phyloP scores from a whole-genome alignment of 2,113 vertebrate genomes.

The Bufo gargarizans region DNA sequence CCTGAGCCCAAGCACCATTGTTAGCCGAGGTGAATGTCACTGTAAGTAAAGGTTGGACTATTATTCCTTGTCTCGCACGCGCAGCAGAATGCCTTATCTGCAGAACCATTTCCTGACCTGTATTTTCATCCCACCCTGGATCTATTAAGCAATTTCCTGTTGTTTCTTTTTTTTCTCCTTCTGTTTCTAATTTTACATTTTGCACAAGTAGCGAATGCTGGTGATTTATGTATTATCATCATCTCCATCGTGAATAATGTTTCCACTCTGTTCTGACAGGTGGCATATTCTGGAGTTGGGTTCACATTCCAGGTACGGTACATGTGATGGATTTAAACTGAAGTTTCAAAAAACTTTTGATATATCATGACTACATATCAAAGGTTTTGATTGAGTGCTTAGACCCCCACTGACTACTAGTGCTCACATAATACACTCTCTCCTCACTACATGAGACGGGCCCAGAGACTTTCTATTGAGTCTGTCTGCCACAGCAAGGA shows the following conservation, averaged over 20 bases:
- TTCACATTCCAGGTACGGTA: background rate
- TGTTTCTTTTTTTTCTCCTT: slow-evolving; percentile 36
- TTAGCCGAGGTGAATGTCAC: background rate
- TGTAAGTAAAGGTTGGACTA: background rate
- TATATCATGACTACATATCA: too few species aligned
- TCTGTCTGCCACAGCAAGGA: too few species aligned
- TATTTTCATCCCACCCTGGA: slow-evolving; percentile 51
- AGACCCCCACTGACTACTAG: too few species aligned
- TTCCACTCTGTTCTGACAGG: background rate
- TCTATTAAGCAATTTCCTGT: slow-evolving; percentile 51
- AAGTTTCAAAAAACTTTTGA: too few species aligned
- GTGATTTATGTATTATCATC: background rate
- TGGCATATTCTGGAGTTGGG: background rate
- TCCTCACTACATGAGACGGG: too few species aligned
- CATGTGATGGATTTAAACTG: too few species aligned
- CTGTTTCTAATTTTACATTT: slow-evolving; percentile 59
- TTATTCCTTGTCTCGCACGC: background rate
- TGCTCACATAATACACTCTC: too few species aligned
- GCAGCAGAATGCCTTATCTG: slow-evolving; percentile 53
- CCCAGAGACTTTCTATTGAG: too few species aligned
- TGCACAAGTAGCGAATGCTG: background rate
- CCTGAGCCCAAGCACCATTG: background rate
- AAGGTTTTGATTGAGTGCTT: too few species aligned
- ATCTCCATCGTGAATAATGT: background rate
- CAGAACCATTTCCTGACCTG: slow-evolving; percentile 57